phyloP scores from a whole-genome alignment of 2,888 invertebrate genomes.

The Cartodere bifasciata region DNA sequence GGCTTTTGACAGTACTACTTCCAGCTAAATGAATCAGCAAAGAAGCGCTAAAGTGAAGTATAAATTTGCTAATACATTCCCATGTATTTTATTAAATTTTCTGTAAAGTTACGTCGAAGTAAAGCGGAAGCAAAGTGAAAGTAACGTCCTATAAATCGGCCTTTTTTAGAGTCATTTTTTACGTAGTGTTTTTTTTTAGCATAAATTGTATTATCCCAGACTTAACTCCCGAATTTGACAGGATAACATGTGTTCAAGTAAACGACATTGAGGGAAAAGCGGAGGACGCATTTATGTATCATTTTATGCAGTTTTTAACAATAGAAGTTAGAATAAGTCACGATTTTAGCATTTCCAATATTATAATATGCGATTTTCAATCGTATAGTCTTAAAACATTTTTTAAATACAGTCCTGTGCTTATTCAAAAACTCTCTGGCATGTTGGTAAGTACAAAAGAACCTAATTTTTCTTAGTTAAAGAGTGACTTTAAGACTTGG shows the following conservation, averaged over 20 bases:
- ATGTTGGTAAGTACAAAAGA: constrained; percentile 21
- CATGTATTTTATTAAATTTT: too few relatives aligned
- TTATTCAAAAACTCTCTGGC: constrained; percentile 18
- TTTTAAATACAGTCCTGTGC: constrained; percentile 20
- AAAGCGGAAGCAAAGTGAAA: neutral
- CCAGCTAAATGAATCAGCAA: too few relatives aligned
- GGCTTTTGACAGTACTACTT: too few relatives aligned
- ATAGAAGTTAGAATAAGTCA: constrained; percentile 16
- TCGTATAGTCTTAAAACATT: constrained; percentile 16
- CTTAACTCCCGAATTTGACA: constrained; percentile 6
- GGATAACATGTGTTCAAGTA: constrained; percentile 9
- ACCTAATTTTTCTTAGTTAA: too few relatives aligned
- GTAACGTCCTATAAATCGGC: too few relatives aligned
- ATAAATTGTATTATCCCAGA: constrained; percentile 6
- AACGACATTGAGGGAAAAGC: constrained; percentile 18
- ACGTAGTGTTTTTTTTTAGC: too few relatives aligned
- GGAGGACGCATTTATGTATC: constrained; percentile 14
- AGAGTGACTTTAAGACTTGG: too few relatives aligned
- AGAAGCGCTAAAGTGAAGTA: too few relatives aligned
- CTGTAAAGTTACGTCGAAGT: constrained; percentile 1
- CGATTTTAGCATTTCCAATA: constrained; percentile 18
- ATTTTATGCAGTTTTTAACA: constrained; percentile 16
- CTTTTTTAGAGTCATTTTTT: neutral
- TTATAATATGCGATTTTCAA: constrained; percentile 17
- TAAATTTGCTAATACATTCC: too few relatives aligned